Percentiles rank a stretch among this genome's conserved stretches.
phyloP scores from a whole-genome alignment of 2,888 invertebrate genomes.

The Andrena haemorrhoa region DNA sequence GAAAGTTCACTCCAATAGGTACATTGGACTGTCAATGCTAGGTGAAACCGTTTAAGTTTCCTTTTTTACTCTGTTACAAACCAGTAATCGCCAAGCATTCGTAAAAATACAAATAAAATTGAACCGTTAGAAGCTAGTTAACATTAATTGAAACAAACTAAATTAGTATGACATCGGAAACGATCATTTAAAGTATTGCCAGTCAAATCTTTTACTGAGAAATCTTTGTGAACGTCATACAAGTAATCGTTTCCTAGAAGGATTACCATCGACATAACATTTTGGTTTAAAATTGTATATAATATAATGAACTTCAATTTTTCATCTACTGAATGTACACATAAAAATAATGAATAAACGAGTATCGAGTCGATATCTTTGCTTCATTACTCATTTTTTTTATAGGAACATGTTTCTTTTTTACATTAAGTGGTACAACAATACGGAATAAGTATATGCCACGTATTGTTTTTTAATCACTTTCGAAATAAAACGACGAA shows the following conservation, averaged over 20 bases:
- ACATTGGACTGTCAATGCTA: slow-evolving; percentile 35
- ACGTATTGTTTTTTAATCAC: slow-evolving; percentile 3
- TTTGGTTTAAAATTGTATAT: slow-evolving; percentile 5
- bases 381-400: slow-evolving; percentile 2
- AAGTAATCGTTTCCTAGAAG: slow-evolving; percentile 1
- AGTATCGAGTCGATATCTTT: slow-evolving; percentile 8
- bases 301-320: slow-evolving; percentile 22
- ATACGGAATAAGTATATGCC: slow-evolving; percentile 7
- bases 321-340: slow-evolving; percentile 3
- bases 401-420: slow-evolving; percentile 16
- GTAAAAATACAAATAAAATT: neutral
- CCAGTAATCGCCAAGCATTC: slow-evolving; percentile 1
- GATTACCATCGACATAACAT: neutral
- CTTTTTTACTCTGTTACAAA: neutral
- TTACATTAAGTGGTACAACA: slow-evolving; percentile 13
- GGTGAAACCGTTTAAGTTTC: slow-evolving; percentile 36
- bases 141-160: neutral
- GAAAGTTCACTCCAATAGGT: slow-evolving; percentile 6
- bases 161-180: slow-evolving; percentile 1
- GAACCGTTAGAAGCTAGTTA: neutral
- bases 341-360: slow-evolving; percentile 17
- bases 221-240: neutral
- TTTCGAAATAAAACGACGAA: slow-evolving; percentile 6
- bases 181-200: neutral
- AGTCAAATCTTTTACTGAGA: neutral